Conservation (phyloP, 2,113 vertebrate genomes). For the Malurus cyaneus region DNA sequence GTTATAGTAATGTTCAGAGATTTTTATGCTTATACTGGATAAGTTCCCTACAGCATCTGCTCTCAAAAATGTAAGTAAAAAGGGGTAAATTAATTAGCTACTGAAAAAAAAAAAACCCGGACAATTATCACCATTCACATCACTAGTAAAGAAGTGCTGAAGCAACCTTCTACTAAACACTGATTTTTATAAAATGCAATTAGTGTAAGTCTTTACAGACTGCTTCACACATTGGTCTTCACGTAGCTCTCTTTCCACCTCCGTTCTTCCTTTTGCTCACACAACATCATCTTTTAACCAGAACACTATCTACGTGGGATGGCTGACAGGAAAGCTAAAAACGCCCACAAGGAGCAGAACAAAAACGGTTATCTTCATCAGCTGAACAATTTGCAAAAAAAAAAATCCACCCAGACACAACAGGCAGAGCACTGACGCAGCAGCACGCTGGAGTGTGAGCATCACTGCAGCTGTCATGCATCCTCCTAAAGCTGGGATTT, state of each 20-base stretch:
- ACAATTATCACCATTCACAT: not conserved
- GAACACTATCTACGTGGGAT: not conserved
- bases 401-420: not conserved
- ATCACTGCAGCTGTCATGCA: not conserved
- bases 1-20: not conserved
- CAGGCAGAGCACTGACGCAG: not conserved
- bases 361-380: not conserved
- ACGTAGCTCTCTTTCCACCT: not conserved
- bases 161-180: not conserved
- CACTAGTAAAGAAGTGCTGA: not conserved
- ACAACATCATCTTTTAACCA: not conserved
- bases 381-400: not conserved
- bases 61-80: not conserved
- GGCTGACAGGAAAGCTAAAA: not conserved
- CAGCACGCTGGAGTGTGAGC: not conserved
- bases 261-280: not conserved
- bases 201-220: not conserved
- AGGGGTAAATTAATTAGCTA: not conserved
- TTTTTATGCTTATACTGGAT: not conserved
- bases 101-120: not conserved
- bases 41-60: not conserved
- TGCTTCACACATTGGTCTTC: not conserved
- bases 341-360: not conserved
- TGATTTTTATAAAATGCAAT: not conserved
- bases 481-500: not conserved